Evolutionary conservation across 30 jellyfish, hydroid and myxozoan genomes (phyloP).

Genomic region (Nemopilema nomurai): DNA sequence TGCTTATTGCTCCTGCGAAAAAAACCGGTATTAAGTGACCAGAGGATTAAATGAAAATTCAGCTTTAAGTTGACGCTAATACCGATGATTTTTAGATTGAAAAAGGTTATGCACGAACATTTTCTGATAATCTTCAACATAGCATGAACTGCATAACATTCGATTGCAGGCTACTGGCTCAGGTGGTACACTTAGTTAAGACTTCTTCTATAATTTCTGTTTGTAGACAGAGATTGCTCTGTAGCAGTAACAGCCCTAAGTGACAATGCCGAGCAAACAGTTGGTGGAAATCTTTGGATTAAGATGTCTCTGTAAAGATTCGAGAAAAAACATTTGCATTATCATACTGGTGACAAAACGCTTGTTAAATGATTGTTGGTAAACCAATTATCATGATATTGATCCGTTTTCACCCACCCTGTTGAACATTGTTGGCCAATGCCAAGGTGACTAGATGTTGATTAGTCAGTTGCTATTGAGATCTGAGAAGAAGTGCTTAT

Average conservation of each 20-base stretch:
- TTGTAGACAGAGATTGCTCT: too few relatives aligned
- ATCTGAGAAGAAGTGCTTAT: background rate
- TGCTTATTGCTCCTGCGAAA: conserved; percentile 71
- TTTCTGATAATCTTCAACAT: too few relatives aligned
- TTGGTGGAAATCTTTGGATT: background rate
- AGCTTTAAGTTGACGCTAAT: too few relatives aligned
- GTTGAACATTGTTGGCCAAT: background rate
- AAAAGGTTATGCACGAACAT: too few relatives aligned
- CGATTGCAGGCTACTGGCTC: too few relatives aligned
- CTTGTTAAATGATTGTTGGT: conserved; percentile 6
- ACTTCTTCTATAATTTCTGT: too few relatives aligned
- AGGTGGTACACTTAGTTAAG: too few relatives aligned
- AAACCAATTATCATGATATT: conserved; percentile 25
- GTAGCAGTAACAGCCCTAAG: background rate
- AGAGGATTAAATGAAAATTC: background rate
- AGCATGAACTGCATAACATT: too few relatives aligned
- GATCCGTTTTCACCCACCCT: background rate
- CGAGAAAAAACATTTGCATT: background rate
- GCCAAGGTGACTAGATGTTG: conserved; percentile 3
- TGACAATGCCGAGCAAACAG: background rate
- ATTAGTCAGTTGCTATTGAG: conserved; percentile 16
- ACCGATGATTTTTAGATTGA: too few relatives aligned
- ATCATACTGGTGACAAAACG: background rate
- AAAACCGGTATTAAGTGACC: too few relatives aligned
- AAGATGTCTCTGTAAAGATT: background rate